A percentile compares a stretch with the other conserved stretches of the same genome.
phyloP scores from a whole-genome alignment of 2,113 vertebrate genomes.

The Rhinogobius similis region DNA sequence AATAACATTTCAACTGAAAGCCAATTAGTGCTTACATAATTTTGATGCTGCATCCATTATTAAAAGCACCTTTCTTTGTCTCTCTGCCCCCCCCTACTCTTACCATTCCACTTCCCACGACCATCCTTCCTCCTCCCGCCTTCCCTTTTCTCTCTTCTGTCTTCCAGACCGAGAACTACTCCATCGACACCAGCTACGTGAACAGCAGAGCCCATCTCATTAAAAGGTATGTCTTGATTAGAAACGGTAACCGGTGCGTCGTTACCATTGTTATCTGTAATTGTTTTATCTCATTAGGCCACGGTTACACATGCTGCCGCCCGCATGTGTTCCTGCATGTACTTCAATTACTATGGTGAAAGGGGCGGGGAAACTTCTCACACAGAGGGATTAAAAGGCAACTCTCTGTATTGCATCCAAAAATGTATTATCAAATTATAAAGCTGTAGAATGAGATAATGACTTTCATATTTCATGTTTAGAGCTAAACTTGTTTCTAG shows the following conservation, averaged over 20 bases:
- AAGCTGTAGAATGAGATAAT: slow-evolving; percentile 30
- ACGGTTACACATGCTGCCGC: slow-evolving; percentile 45
- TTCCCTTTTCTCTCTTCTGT: slow-evolving; percentile 48
- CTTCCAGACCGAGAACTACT: slow-evolving; percentile 97
- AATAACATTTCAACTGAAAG: slow-evolving; percentile 81
- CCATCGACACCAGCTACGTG: slow-evolving; percentile 98
- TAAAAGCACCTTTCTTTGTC: slow-evolving; percentile 79
- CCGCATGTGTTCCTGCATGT: slow-evolving; percentile 51
- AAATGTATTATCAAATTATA: slow-evolving; percentile 40
- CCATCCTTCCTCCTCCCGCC: slow-evolving; percentile 1
- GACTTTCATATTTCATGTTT: slow-evolving; percentile 29
- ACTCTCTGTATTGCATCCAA: slow-evolving; percentile 44
- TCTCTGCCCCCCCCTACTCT: slow-evolving; percentile 53
- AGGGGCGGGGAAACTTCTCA: slow-evolving; percentile 34
- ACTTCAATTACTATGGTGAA: slow-evolving; percentile 38
- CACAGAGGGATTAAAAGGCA: slow-evolving; percentile 39
- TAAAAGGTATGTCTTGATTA: slow-evolving; percentile 93
- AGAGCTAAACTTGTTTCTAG: slow-evolving; percentile 53
- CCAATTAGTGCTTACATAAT: slow-evolving; percentile 78
- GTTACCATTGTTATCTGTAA: slow-evolving; percentile 72
- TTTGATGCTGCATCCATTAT: slow-evolving; percentile 76
- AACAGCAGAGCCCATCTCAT: slow-evolving; percentile 99
- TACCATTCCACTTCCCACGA: slow-evolving; percentile 49
- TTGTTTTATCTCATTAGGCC: slow-evolving; percentile 72
- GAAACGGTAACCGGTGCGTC: slow-evolving; percentile 67